These are phyloP conservation scores for Chromobotia macracanthus DNA, from an alignment of 2,797 vertebrate species.

Conservation along the genomic window DNA sequence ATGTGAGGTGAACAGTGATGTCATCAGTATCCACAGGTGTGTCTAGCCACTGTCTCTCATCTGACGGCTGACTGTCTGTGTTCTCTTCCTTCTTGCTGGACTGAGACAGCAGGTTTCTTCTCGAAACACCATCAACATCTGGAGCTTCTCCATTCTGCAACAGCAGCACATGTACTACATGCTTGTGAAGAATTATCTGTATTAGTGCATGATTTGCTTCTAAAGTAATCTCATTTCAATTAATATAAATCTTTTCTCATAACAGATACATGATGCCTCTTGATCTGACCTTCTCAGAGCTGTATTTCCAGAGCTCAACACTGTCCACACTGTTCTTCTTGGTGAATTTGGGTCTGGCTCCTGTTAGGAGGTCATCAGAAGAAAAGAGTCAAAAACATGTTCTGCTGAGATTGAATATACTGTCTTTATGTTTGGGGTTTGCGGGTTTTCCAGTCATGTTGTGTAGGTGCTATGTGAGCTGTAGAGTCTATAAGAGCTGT, in stretches of 20 bases:
- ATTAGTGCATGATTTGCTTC: neutral
- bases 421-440: too few relatives aligned
- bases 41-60: slow-evolving; percentile 77
- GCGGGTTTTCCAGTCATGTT: too few relatives aligned
- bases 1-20: slow-evolving; percentile 82
- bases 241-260: too few relatives aligned
- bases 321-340: slow-evolving; percentile 89
- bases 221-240: too few relatives aligned
- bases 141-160: slow-evolving; percentile 87
- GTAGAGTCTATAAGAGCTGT: too few relatives aligned
- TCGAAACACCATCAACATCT: slow-evolving; percentile 77
- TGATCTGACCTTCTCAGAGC: slow-evolving; percentile 84
- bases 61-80: slow-evolving; percentile 75
- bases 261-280: neutral
- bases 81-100: slow-evolving; percentile 79
- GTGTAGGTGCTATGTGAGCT: too few relatives aligned
- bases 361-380: slow-evolving; percentile 69
- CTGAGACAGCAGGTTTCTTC: slow-evolving; percentile 71
- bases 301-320: slow-evolving; percentile 87
- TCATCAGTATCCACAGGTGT: slow-evolving; percentile 82
- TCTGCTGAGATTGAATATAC: too few relatives aligned
- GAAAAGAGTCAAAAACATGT: neutral
- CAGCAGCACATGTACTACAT: neutral
- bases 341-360: slow-evolving; percentile 90
- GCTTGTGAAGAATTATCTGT: neutral